These are phyloP conservation scores for Brachypteracias leptosomus DNA, from an alignment of 2,113 vertebrate species.

Conservation along the genomic window DNA sequence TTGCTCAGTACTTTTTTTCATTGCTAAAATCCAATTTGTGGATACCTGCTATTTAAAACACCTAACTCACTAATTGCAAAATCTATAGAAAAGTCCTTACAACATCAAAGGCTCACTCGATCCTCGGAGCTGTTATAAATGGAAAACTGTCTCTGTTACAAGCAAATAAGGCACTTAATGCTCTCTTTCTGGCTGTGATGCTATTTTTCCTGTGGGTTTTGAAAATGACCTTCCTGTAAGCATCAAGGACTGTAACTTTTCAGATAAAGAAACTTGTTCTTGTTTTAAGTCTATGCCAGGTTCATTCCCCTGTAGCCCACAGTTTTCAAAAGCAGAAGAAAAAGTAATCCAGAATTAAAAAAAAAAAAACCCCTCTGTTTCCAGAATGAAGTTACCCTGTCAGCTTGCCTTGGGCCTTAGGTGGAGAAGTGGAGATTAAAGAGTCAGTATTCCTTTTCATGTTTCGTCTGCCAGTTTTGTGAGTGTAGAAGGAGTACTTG, in stretches of 20 bases:
- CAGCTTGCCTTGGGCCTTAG: constrained; percentile 89
- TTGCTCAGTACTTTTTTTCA: neutral
- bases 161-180: constrained; percentile 75
- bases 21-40: constrained; percentile 52
- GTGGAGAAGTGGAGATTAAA: constrained; percentile 89
- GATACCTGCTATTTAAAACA: constrained; percentile 65
- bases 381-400: constrained; percentile 84
- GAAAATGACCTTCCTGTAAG: constrained; percentile 80
- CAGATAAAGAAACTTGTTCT: constrained; percentile 78
- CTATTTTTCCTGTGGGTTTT: constrained; percentile 74
- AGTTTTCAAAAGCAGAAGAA: constrained; percentile 80
- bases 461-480: constrained; percentile 85
- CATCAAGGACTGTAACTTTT: constrained; percentile 82
- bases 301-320: constrained; percentile 75
- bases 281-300: constrained; percentile 75
- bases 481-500: constrained; percentile 79
- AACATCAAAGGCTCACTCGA: constrained; percentile 70
- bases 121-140: constrained; percentile 67
- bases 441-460: constrained; percentile 93
- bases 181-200: constrained; percentile 61
- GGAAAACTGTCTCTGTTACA: constrained; percentile 64
- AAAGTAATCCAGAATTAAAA: constrained; percentile 82
- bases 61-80: constrained; percentile 74
- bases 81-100: constrained; percentile 72
- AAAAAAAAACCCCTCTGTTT: constrained; percentile 67